Percentiles rank a stretch among this genome's conserved stretches.
phyloP scores from a whole-genome alignment of 1,140 invertebrate species.

The Bombus superbus region DNA sequence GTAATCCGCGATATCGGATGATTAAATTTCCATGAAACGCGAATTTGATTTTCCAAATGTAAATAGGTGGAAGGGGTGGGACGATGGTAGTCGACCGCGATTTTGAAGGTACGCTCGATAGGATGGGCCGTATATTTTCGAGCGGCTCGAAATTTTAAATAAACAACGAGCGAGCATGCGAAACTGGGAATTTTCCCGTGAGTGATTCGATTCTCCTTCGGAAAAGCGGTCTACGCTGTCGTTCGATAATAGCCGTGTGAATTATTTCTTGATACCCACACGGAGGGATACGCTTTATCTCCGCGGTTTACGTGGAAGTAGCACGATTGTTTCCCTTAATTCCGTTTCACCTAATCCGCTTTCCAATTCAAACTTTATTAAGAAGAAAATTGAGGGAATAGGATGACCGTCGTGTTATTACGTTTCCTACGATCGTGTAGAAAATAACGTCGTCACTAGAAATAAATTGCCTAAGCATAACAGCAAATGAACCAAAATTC shows the following conservation, averaged over 20 bases:
- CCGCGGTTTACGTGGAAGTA: not conserved
- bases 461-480: not conserved
- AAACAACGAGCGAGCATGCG: constrained; percentile 40
- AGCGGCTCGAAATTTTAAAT: constrained; percentile 56
- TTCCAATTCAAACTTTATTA: not conserved
- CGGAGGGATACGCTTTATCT: not conserved
- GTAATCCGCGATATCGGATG: not conserved
- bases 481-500: not conserved
- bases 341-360: not conserved
- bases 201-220: constrained; percentile 54
- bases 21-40: constrained; percentile 37
- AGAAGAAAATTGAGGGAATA: not conserved
- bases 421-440: not conserved
- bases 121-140: not conserved
- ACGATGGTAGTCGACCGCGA: not conserved
- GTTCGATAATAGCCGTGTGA: constrained; percentile 53
- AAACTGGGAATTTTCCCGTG: constrained; percentile 16
- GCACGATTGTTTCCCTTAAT: constrained; percentile 6
- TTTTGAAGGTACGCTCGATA: not conserved
- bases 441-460: no score
- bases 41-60: constrained; percentile 29
- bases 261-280: constrained; percentile 52
- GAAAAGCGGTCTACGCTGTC: constrained; percentile 32
- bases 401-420: not conserved
- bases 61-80: not conserved